These are phyloP conservation scores for Toxotes lorentzi DNA, from an alignment of 2,797 vertebrate species.

Conservation along the genomic window DNA sequence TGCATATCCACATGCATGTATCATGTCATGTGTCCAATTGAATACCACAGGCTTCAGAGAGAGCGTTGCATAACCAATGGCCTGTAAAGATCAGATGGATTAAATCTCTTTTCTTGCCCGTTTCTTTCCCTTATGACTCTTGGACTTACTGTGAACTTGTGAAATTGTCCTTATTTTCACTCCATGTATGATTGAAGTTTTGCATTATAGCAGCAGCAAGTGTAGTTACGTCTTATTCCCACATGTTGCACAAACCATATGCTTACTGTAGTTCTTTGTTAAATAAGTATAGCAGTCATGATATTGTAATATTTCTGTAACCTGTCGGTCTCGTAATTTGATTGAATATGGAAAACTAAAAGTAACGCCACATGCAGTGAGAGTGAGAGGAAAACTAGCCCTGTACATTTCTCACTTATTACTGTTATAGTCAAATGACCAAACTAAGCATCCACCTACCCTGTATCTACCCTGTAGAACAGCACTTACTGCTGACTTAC, in stretches of 20 bases:
- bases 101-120: background rate
- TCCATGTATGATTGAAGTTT: background rate
- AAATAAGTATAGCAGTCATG: background rate
- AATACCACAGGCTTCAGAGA: constrained; percentile 36
- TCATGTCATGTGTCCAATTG: constrained; percentile 46
- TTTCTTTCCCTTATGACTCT: constrained; percentile 1
- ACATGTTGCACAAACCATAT: background rate
- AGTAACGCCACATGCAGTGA: background rate
- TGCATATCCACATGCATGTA: constrained; percentile 50
- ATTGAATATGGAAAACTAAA: background rate
- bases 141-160: background rate
- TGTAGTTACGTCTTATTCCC: background rate
- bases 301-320: background rate
- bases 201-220: background rate
- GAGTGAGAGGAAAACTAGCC: background rate
- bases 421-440: background rate
- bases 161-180: background rate
- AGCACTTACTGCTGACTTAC: background rate
- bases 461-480: background rate
- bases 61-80: constrained; percentile 58
- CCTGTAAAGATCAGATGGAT: constrained; percentile 40
- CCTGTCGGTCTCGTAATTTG: background rate
- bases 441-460: background rate
- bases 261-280: background rate
- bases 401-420: background rate